Base-by-base conservation (phyloP, 2,888 invertebrate species). In the Acrobasis repandana region DNA sequence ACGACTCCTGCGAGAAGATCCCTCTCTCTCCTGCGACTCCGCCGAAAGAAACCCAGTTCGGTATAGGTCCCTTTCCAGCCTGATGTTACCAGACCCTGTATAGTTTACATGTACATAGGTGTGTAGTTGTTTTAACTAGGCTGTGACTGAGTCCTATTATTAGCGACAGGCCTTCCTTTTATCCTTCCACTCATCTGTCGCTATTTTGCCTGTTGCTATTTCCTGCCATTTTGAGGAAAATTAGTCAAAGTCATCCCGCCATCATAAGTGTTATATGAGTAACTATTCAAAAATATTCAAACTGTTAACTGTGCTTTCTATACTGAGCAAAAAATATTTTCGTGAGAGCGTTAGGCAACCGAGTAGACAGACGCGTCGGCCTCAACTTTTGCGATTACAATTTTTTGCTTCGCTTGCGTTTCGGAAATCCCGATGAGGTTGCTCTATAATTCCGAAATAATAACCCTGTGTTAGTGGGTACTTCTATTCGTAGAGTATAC, bases 371-470 rank as follows among this genome's bases (percentile, higher is more conserved):
- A 75, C 69, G 61, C 78, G 66, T 72, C 70, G 77, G 79, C 76
- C 79, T 74, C 69, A 50, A 67, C 61, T 69, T 67, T 69, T 65
- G 68, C 70, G 67, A 71, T 75, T 69, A 70, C 58, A 49, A 61
- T 73, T 77, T 80, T 80, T 79, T 80, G 74, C 62, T 62, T 47
- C 63, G 61, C 58, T 63, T 63, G 63, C 61, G 65, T 71, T 77
- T 75, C 68, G 79, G 79, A 66, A 77, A 75, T 75, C 68, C 80
- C 80, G 70, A 68, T 72, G 71, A 73, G 67, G 70, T 68, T 66
- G 59, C 47, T 60, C 16, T 14, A 54, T 65, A 64, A 65, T 63
- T 62, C 56, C 50, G 60, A 63, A 65, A 63, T 63, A 61, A 63
- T 61, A 61, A 63, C 62, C 28, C 16, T 50, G 47, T 38, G 28